These are phyloP conservation scores for Martes flavigula DNA, from an alignment of 2,797 vertebrate species.

Conservation along the genomic window DNA sequence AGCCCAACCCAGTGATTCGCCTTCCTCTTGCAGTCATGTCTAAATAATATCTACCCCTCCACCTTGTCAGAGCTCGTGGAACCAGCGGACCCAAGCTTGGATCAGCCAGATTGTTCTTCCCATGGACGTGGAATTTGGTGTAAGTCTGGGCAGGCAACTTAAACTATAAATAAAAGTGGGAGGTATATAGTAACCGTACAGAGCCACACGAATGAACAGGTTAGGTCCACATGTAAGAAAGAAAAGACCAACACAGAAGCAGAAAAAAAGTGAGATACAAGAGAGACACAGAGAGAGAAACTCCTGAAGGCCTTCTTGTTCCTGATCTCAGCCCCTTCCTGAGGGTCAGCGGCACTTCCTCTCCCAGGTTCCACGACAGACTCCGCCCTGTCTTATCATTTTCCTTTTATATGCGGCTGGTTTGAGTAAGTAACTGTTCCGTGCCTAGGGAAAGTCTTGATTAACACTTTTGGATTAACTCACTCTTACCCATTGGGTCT, in stretches of 20 bases:
- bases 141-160: not conserved
- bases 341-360: not conserved
- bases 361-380: not conserved
- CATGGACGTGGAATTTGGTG: not conserved
- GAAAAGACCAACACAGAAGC: not conserved
- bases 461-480: not conserved
- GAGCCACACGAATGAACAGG: not conserved
- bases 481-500: not conserved
- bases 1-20: not conserved
- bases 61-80: not conserved
- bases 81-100: not conserved
- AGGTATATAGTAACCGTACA: not conserved
- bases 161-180: not conserved
- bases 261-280: not conserved
- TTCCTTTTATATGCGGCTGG: not conserved
- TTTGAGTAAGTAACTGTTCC: not conserved
- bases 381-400: not conserved
- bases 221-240: not conserved
- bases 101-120: not conserved
- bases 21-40: not conserved
- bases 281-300: not conserved
- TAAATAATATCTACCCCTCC: not conserved
- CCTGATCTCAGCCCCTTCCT: not conserved
- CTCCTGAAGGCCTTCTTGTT: not conserved
- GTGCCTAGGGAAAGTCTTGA: not conserved